Evolutionary conservation across 2,888 invertebrate species (phyloP).

Genomic region (Melieria crassipennis): DNA sequence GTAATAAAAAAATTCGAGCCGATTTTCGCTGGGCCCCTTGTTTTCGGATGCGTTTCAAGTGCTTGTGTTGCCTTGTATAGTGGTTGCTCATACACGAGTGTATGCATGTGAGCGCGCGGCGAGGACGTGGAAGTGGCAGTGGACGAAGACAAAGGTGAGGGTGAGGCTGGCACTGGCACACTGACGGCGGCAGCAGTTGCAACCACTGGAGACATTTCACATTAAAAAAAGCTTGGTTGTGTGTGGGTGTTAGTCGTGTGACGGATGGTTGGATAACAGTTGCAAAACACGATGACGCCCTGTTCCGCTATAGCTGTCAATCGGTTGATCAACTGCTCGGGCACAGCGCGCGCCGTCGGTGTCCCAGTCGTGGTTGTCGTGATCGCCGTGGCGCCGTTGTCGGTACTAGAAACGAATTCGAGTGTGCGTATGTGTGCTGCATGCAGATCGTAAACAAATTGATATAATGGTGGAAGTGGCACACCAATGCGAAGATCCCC

Average conservation of each 20-base stretch:
- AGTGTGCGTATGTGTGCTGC: background rate
- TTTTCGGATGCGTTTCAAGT: no score
- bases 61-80: no score
- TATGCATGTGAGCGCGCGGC: no score
- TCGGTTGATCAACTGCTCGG: slow-evolving; percentile 10
- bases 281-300: slow-evolving; percentile 16
- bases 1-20: background rate
- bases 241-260: background rate
- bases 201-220: no score
- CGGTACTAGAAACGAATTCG: background rate
- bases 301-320: slow-evolving; percentile 26
- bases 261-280: slow-evolving; percentile 14
- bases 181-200: no score
- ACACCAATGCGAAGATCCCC: background rate
- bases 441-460: slow-evolving; percentile 9
- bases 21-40: no score
- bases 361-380: background rate
- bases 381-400: background rate
- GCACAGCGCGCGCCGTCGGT: background rate
- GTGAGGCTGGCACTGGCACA: no score
- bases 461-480: slow-evolving; percentile 1
- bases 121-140: no score
- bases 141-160: no score
- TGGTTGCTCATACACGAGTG: no score
- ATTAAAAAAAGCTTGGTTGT: no score